Conservation (phyloP, 2,113 vertebrate genomes). For the Chionodraco myersi region DNA sequence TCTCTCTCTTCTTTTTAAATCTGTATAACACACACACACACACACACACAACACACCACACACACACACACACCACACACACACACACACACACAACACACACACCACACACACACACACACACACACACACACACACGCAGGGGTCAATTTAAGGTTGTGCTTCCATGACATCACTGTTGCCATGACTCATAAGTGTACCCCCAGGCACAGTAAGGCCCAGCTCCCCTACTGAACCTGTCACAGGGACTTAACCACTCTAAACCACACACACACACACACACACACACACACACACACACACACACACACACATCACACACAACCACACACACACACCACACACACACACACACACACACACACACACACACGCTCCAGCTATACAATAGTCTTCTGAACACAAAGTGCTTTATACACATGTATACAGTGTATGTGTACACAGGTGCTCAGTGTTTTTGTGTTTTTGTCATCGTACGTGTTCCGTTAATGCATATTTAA, state of each 20-base stretch:
- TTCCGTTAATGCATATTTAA: background rate
- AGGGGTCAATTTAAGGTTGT: too few species aligned
- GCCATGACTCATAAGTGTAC: constrained; percentile 77
- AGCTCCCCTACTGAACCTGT: constrained; percentile 46
- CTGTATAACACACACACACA: too few species aligned
- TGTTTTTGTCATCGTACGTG: background rate
- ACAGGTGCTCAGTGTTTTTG: background rate
- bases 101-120: too few species aligned
- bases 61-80: too few species aligned
- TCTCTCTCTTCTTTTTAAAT: too few species aligned
- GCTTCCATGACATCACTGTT: constrained; percentile 69
- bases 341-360: too few species aligned
- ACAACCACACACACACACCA: too few species aligned
- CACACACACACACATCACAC: constrained; percentile 47
- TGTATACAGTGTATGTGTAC: background rate
- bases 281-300: constrained; percentile 4
- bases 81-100: too few species aligned
- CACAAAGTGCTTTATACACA: constrained; percentile 18
- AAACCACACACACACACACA: background rate
- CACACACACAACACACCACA: too few species aligned
- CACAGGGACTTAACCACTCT: constrained; percentile 31
- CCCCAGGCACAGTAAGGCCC: constrained; percentile 68
- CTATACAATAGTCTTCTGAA: constrained; percentile 13
- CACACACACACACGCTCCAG: constrained; percentile 10
- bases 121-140: too few species aligned